phyloP scores from a whole-genome alignment of 2,888 invertebrate species.

The Villa cingulata region DNA sequence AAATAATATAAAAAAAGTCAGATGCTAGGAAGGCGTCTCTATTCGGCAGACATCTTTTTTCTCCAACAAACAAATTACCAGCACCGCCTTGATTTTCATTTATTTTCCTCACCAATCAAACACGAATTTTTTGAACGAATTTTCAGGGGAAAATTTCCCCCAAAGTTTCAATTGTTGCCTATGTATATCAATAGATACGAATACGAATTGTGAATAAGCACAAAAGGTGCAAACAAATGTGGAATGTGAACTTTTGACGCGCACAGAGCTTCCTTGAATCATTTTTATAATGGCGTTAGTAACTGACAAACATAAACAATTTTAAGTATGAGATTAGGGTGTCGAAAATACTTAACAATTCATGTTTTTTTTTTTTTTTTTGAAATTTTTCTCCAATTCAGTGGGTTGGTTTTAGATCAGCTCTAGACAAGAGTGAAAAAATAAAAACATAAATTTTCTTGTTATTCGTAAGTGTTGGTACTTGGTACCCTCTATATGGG shows the following conservation, averaged over 20 bases:
- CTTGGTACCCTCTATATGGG: no score
- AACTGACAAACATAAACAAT: background rate
- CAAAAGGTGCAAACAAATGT: background rate
- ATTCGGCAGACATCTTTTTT: background rate
- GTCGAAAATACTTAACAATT: background rate
- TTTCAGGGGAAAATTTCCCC: background rate
- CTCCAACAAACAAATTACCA: background rate
- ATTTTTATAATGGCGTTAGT: background rate
- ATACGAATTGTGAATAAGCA: background rate
- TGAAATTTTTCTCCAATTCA: background rate
- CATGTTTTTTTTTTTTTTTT: background rate
- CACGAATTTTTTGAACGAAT: background rate
- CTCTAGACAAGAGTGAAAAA: background rate
- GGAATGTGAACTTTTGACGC: background rate
- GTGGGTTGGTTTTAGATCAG: conserved; percentile 2
- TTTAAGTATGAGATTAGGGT: background rate
- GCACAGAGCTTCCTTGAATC: background rate
- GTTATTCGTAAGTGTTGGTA: background rate
- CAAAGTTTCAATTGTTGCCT: background rate
- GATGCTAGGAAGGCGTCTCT: background rate
- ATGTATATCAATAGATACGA: no score
- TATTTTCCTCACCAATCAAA: background rate
- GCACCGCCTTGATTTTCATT: background rate
- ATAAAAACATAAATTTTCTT: background rate
- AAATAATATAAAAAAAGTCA: background rate